A percentile compares a stretch with the other conserved stretches of the same genome.
phyloP scores from a whole-genome alignment of 2,797 vertebrate species.

The Coregonus sp. region DNA sequence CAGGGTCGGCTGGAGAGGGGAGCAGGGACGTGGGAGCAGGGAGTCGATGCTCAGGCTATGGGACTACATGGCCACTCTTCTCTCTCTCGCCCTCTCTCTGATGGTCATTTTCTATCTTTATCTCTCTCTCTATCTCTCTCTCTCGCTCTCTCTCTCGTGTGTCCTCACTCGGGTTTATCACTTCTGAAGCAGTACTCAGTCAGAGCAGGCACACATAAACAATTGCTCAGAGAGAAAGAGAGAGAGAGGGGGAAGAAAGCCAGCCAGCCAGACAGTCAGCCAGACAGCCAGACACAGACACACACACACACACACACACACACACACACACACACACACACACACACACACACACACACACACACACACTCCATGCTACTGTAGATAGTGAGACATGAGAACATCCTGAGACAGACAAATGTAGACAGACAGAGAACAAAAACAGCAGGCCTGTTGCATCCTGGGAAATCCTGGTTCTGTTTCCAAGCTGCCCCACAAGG shows the following conservation, averaged over 20 bases:
- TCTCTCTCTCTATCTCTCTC: neutral
- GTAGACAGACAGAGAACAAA: constrained; percentile 25
- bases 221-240: constrained; percentile 25
- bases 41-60: neutral
- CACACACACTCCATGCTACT: constrained; percentile 7
- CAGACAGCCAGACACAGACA: constrained; percentile 1
- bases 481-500: constrained; percentile 20
- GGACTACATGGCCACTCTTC: neutral
- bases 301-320: constrained; percentile 27
- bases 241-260: constrained; percentile 27
- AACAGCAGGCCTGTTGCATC: constrained; percentile 21
- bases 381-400: too few relatives aligned
- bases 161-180: constrained; percentile 37
- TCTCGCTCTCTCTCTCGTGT: neutral
- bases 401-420: constrained; percentile 22
- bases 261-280: constrained; percentile 33
- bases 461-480: constrained; percentile 12
- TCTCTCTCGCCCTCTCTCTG: neutral
- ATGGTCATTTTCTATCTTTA: neutral
- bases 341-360: constrained; percentile 25
- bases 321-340: constrained; percentile 27
- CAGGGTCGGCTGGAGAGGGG: constrained; percentile 59
- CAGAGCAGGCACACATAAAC: constrained; percentile 47
- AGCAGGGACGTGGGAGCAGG: constrained; percentile 65
- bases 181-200: constrained; percentile 43